Base-by-base conservation (phyloP, 2,797 vertebrate species). In the Sebastes steindachneri region DNA sequence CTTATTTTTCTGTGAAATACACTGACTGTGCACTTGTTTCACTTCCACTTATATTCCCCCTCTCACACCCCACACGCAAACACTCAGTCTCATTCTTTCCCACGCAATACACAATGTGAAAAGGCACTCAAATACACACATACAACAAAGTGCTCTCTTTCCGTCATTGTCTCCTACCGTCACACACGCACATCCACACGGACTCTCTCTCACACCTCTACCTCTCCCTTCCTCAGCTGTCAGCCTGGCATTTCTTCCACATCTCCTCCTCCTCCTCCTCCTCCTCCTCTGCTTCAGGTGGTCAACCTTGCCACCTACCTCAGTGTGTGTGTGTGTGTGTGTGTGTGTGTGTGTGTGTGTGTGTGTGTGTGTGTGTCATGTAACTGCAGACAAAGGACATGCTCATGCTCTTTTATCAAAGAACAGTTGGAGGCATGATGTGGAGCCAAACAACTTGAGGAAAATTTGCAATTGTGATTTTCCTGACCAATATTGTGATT, bases 181-280 rank as follows among this genome's bases (percentile, higher is more conserved):
- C 51, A 53, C 26, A 54, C 25, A 59, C 31, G 3, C 64, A 45
- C 53, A 60, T 35, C 9, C 62, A 65, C 68, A 53, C 45, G 2
- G 28, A 62, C 28, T 62, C 57, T 19, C 55, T 51, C 68, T 53
- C 60, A 55, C 21, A 82, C 54, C 79, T 79, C 59, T 15, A 17
- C 9, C 62, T 37, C 35, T 53, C 25, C 23, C 41, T 54, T 53
- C 55, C 45, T 80, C 31, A 82, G 69, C 62, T 71, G 70, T 80
- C 68, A 67, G 35, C 31, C 21, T 77, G 68, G 65, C 57, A 63
- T 57, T 74, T 77, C 63, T 84, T 71, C 66, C 72, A 68, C 79
- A 60, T 66, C 51, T n/a, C 9, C 59, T 35, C 59, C 29, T 62
- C 57, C 28, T 57, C 3, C 28, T 57, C 3, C 55, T 59, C 57